Conservation (phyloP, 1,140 invertebrate genomes). For the Polypedilum vanderplanki region DNA sequence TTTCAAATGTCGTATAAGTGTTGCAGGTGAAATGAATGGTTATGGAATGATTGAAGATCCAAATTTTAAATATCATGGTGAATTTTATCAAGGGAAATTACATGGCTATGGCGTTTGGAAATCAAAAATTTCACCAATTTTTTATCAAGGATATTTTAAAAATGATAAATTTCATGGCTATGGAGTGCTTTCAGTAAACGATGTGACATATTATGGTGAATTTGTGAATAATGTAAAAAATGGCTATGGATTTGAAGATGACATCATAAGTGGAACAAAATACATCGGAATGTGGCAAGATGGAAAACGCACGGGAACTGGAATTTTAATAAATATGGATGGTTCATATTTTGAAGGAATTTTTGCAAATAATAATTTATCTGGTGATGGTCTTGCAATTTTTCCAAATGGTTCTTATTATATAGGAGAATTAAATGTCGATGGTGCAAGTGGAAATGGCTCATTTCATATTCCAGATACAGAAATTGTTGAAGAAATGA, state of each 20-base stretch:
- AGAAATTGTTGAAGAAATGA: conserved; percentile 36
- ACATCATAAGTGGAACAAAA: conserved; percentile 77
- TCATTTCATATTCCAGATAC: conserved; percentile 68
- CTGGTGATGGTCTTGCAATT: conserved; percentile 77
- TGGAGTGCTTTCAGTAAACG: conserved; percentile 71
- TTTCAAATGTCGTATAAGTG: neutral
- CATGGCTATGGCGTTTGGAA: conserved; percentile 72
- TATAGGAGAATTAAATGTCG: conserved; percentile 70
- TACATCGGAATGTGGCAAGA: conserved; percentile 82
- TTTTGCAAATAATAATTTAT: conserved; percentile 69
- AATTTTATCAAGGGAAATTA: conserved; percentile 76
- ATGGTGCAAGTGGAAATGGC: conserved; percentile 62
- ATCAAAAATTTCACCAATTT: conserved; percentile 55
- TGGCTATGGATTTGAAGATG: conserved; percentile 82
- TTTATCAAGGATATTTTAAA: conserved; percentile 79
- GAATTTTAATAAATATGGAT: conserved; percentile 77
- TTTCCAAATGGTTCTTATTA: conserved; percentile 83
- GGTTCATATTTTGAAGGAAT: conserved; percentile 85
- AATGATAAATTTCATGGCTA: conserved; percentile 76
- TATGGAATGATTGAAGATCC: conserved; percentile 43
- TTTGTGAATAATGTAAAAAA: conserved; percentile 67
- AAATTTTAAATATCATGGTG: conserved; percentile 62
- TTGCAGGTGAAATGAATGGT: conserved; percentile 32
- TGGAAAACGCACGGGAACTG: conserved; percentile 70
- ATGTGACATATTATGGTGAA: conserved; percentile 79